A percentile compares a stretch with the other conserved stretches of the same genome.
Evolutionary conservation across 2,113 vertebrate species (phyloP).

Genomic region (Eurystomus gularis): DNA sequence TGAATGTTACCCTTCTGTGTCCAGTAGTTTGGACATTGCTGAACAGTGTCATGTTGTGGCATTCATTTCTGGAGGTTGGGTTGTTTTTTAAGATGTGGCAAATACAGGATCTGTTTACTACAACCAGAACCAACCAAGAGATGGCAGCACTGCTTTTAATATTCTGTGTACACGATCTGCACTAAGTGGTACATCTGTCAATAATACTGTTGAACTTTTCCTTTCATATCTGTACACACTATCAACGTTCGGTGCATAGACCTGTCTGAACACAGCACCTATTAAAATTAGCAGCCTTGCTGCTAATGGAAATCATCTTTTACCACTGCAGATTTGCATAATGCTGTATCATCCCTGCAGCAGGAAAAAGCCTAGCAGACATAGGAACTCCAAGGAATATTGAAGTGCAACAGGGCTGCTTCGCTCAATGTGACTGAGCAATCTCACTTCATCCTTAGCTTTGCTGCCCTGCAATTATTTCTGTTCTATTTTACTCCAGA

Average conservation of each 20-base stretch:
- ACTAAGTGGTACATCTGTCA: not conserved
- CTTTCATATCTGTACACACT: not conserved
- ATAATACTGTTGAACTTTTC: not conserved
- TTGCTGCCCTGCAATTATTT: not conserved
- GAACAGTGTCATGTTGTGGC: not conserved
- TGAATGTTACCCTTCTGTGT: not conserved
- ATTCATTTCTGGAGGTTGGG: not conserved
- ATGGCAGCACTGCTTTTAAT: constrained; percentile 73
- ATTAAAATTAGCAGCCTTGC: not conserved
- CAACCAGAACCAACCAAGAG: constrained; percentile 44
- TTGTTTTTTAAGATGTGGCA: not conserved
- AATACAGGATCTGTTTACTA: not conserved
- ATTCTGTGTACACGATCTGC: not conserved
- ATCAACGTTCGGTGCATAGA: not conserved
- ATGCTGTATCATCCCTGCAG: not conserved
- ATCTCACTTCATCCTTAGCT: not conserved
- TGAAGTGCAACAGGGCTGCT: not conserved
- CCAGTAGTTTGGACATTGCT: not conserved
- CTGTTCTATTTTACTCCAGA: not conserved
- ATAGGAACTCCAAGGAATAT: not conserved
- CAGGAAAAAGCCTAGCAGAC: not conserved
- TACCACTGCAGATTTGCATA: not conserved
- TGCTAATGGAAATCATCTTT: constrained; percentile 1
- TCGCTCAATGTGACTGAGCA: not conserved
- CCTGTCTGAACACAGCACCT: not conserved